Conservation (phyloP, 2,797 vertebrate species). For the Basileuterus tristriatus region DNA sequence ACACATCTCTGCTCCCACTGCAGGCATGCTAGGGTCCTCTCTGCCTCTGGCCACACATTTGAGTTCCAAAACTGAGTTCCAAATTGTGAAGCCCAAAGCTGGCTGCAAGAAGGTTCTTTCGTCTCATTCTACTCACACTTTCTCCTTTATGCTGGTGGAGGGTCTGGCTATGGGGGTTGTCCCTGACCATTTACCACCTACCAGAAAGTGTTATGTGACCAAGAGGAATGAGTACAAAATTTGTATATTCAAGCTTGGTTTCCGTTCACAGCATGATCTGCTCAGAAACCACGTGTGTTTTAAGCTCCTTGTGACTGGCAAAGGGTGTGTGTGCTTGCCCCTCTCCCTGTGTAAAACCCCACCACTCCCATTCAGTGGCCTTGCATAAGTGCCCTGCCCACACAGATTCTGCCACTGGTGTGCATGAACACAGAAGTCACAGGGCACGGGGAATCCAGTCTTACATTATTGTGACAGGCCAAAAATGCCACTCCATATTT, state of each 20-base stretch:
- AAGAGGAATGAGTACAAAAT: neutral
- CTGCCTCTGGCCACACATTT: neutral
- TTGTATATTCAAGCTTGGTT: neutral
- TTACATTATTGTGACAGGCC: neutral
- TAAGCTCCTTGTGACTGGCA: neutral
- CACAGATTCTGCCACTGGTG: neutral
- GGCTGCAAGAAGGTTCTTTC: neutral
- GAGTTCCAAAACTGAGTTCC: neutral
- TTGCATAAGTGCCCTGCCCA: neutral
- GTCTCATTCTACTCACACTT: neutral
- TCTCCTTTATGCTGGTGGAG: neutral
- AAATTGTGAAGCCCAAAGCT: neutral
- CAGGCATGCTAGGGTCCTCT: neutral
- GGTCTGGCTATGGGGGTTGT: neutral
- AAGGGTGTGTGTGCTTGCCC: accelerated
- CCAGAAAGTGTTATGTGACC: neutral
- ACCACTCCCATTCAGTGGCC: neutral
- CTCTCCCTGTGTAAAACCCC: neutral
- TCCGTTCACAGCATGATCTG: neutral
- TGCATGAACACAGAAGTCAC: neutral
- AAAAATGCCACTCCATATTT: neutral
- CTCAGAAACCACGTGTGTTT: neutral
- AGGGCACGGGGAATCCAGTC: neutral
- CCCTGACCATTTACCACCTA: neutral
- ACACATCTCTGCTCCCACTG: neutral